Evolutionary conservation across 2,888 invertebrate species (phyloP).

Genomic region (Oxyscelio sp.): DNA sequence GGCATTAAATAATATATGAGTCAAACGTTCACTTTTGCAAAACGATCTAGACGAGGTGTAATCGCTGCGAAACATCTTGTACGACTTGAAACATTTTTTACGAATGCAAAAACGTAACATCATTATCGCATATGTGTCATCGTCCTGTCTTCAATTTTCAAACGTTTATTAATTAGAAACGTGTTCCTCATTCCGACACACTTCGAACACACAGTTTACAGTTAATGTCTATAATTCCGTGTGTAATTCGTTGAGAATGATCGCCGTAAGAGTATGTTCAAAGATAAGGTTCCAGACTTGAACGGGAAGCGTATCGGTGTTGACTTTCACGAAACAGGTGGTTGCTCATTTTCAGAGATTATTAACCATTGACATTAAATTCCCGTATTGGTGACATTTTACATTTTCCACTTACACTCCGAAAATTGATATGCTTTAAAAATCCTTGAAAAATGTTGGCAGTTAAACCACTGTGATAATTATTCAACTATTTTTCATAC

Average conservation of each 20-base stretch:
- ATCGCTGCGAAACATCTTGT: not conserved
- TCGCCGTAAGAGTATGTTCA: conserved; percentile 24
- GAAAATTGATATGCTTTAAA: too few species aligned
- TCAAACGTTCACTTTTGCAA: conserved; percentile 35
- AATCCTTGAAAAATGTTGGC: too few species aligned
- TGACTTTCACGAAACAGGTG: conserved; percentile 66
- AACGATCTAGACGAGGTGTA: not conserved
- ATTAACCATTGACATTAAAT: conserved; percentile 45
- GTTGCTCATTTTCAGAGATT: conserved; percentile 44
- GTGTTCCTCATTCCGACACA: conserved; percentile 52
- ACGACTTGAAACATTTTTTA: not conserved
- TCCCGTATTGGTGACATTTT: conserved; percentile 34
- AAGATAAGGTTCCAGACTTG: conserved; percentile 31
- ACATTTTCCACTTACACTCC: too few species aligned
- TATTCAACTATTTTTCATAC: too few species aligned
- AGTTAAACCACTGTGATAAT: too few species aligned
- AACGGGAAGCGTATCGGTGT: conserved; percentile 42
- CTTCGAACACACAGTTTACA: conserved; percentile 50
- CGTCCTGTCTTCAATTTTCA: conserved; percentile 9
- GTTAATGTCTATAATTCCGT: conserved; percentile 52
- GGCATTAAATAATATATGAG: conserved; percentile 22
- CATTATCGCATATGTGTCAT: conserved; percentile 53
- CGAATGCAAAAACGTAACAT: not conserved
- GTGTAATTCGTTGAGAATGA: conserved; percentile 53
- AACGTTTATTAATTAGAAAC: conserved; percentile 53